Conservation (phyloP, 2,888 invertebrate genomes). For the Nebria brevicollis region DNA sequence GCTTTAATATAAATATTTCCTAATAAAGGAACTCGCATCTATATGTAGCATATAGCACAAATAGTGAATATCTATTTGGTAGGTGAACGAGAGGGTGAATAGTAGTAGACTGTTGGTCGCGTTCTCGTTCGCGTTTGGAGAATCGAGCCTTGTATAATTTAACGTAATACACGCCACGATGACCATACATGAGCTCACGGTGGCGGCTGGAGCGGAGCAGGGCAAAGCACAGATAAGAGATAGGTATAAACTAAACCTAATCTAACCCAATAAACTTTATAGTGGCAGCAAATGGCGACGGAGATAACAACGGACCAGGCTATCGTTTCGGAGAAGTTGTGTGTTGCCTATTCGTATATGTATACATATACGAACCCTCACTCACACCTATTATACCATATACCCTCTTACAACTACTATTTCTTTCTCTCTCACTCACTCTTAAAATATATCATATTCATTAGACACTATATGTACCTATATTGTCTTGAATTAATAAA, state of each 20-base stretch:
- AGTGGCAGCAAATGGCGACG: constrained; percentile 63
- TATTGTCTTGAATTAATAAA: too few species aligned
- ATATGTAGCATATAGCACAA: too few species aligned
- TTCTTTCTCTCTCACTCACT: too few species aligned
- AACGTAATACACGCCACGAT: constrained; percentile 27
- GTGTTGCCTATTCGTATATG: not conserved
- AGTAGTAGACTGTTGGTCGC: too few species aligned
- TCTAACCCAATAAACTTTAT: constrained; percentile 66
- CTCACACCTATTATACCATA: not conserved
- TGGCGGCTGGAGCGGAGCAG: not conserved
- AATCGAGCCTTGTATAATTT: constrained; percentile 44
- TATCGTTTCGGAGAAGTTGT: constrained; percentile 26
- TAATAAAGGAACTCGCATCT: too few species aligned
- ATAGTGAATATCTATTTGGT: too few species aligned
- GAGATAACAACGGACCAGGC: constrained; percentile 60
- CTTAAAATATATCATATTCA: too few species aligned
- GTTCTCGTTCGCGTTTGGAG: constrained; percentile 13
- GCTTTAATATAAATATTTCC: too few species aligned
- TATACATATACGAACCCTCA: not conserved
- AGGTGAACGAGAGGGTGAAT: not conserved
- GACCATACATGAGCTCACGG: constrained; percentile 3
- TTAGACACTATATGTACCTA: too few species aligned
- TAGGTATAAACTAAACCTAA: constrained; percentile 65
- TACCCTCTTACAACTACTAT: too few species aligned
- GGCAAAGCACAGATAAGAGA: constrained; percentile 60